phyloP scores from a whole-genome alignment of 2,797 vertebrate genomes.

The Coreius guichenoti region DNA sequence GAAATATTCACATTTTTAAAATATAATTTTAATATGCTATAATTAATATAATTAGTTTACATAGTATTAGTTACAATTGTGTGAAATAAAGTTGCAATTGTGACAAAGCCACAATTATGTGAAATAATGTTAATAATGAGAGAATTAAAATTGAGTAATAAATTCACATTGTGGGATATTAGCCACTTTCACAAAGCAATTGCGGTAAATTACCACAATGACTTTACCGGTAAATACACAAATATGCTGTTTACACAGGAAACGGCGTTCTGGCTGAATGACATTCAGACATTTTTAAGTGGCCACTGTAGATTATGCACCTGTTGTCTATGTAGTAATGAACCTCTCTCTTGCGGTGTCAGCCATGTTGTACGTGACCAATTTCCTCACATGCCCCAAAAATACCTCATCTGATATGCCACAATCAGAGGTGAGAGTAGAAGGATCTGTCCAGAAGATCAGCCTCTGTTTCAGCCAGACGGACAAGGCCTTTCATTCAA shows the following conservation, averaged over 20 bases:
- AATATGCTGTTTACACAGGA: too few species aligned
- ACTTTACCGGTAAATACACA: too few species aligned
- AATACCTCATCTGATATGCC: constrained; percentile 32
- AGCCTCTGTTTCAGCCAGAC: background rate
- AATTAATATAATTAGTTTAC: background rate
- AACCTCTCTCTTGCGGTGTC: background rate
- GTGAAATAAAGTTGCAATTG: background rate
- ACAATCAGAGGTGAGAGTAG: background rate
- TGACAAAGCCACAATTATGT: background rate
- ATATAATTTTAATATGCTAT: too few species aligned
- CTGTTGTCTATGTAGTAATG: background rate
- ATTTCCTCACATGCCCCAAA: background rate
- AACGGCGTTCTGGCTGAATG: too few species aligned
- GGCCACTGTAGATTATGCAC: background rate
- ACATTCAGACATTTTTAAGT: background rate
- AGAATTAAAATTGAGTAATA: background rate
- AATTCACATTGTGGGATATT: background rate
- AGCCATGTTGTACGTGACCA: background rate
- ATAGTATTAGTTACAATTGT: too few species aligned
- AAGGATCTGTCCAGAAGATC: background rate
- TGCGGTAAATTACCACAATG: too few species aligned
- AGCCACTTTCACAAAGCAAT: too few species aligned
- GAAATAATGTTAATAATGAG: background rate
- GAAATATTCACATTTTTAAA: background rate
- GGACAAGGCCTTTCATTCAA: constrained; percentile 46